Base-by-base conservation (phyloP, 92 coral and sea anemone species). In the Parazoanthus atlanticus region DNA sequence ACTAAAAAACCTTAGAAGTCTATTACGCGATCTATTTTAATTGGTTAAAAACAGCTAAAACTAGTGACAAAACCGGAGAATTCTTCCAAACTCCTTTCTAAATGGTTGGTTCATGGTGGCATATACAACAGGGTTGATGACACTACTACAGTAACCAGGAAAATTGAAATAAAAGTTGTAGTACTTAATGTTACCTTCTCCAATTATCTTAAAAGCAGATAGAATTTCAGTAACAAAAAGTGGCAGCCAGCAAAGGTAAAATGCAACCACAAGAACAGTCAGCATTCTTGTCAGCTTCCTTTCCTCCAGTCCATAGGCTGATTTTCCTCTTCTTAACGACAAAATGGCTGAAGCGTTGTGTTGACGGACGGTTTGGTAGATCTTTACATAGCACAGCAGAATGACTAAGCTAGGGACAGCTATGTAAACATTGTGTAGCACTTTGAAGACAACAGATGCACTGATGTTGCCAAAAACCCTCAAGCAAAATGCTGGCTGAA, bases 171-270 rank as follows among this genome's bases (percentile, higher is more conserved):
- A 83, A 43, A 83, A 69, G 40, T 83, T 83, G 25, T 69, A 67
- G 25, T 38, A 83, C 58, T 83, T 83, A 12, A 83, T 67, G 64
- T 31, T 73, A 16, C 36, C 43, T 83, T 69, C 78, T 83, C 56
- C 73, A 73, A 83, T 83, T 83, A 69, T 31, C 19, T 65, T 69
- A 29, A 83, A 69, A 38, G 58, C 66, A 16, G 13, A 46, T 10
- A 83, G 56, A 69, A 67, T 67, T 29, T 26, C 64, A 29, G 77
- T 26, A 73, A 83, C 26, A 46, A 83, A 83, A 16, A 83, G 15
- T 19, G 86, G 86, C 21, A 83, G 17, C 86, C 86, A 83, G 47
- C 86, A 83, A 69, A 83, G 78, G 43, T 67, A 71, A 65, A 83
- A 83, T 17, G 78, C 86, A 0, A 67, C 78, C 40, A 83, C 58